Evolutionary conservation across 2,113 vertebrate genomes (phyloP).

Genomic region (Channa maculata): DNA sequence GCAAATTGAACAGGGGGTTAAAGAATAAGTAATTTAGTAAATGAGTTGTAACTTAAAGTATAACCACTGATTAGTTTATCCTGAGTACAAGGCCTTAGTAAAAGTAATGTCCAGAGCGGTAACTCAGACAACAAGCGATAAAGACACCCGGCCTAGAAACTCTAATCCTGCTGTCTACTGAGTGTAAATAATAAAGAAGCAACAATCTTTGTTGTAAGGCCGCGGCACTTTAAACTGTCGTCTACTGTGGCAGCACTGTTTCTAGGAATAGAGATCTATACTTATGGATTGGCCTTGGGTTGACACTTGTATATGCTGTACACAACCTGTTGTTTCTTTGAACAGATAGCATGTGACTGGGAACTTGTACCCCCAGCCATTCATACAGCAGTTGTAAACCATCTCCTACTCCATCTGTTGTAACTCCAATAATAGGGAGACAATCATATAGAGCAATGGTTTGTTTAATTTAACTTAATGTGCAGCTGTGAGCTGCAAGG

Average conservation of each 20-base stretch:
- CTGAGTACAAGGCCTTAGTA: conserved; percentile 38
- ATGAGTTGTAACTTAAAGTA: conserved; percentile 24
- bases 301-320: conserved; percentile 21
- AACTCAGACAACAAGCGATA: conserved; percentile 61
- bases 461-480: too few relatives aligned
- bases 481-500: conserved; percentile 3
- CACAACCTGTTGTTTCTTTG: conserved; percentile 35
- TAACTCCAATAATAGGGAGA: neutral
- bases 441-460: too few relatives aligned
- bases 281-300: conserved; percentile 46
- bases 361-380: neutral
- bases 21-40: neutral
- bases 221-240: conserved; percentile 3
- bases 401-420: neutral
- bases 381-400: conserved; percentile 1
- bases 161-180: conserved; percentile 71
- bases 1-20: neutral
- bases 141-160: conserved; percentile 74
- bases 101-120: conserved; percentile 52
- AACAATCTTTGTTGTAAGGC: conserved; percentile 61
- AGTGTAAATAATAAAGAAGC: conserved; percentile 82
- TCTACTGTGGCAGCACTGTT: conserved; percentile 19
- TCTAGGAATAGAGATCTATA: conserved; percentile 42
- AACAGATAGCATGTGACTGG: conserved; percentile 9
- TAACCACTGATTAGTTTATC: conserved; percentile 22